Evolutionary conservation across 2,797 vertebrate genomes (phyloP).

Genomic region (Lepidocolaptes lacrymiger): DNA sequence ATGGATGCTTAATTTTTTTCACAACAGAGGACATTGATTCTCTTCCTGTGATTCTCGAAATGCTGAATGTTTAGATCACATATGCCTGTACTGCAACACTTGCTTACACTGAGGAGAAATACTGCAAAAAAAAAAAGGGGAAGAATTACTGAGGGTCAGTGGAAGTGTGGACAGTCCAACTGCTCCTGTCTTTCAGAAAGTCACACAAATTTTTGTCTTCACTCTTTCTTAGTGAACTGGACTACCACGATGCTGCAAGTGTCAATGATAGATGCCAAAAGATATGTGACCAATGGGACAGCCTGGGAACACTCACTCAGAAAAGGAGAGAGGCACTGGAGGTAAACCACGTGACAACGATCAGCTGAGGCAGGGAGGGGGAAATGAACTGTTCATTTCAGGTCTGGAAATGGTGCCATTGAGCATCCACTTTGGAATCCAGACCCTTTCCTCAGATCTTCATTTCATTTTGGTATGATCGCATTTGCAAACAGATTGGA

Average conservation of each 20-base stretch:
- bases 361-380: neutral
- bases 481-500: neutral
- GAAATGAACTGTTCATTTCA: neutral
- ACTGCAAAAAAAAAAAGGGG: neutral
- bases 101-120: neutral
- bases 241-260: slow-evolving; percentile 91
- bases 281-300: slow-evolving; percentile 98
- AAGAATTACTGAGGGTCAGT: neutral
- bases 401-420: neutral
- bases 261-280: slow-evolving; percentile 95
- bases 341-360: slow-evolving; percentile 71
- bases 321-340: slow-evolving; percentile 94
- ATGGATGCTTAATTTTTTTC: neutral
- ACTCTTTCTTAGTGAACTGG: slow-evolving; percentile 87
- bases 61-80: neutral
- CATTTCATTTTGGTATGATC: neutral
- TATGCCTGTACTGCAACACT: neutral
- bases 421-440: neutral
- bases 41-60: neutral
- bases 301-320: slow-evolving; percentile 94
- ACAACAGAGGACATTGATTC: neutral
- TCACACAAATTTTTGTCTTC: slow-evolving; percentile 5
- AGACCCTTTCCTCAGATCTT: neutral
- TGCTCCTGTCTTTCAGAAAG: neutral
- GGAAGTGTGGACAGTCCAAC: neutral